Conservation (phyloP, 1,140 invertebrate species). For the Oryzaephilus surinamensis region DNA sequence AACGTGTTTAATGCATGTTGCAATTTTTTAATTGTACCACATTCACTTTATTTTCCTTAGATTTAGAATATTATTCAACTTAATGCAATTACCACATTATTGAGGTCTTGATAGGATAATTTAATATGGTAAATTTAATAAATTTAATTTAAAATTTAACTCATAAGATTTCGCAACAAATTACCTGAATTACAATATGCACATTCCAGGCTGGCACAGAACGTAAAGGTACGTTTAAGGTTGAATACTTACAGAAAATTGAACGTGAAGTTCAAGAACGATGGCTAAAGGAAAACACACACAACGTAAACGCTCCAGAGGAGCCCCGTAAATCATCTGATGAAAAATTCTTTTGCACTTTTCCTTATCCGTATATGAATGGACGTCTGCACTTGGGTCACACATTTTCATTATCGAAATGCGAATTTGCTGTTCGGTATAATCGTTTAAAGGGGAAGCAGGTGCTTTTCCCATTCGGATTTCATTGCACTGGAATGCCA, state of each 20-base stretch:
- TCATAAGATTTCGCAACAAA: no score
- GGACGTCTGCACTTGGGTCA: slow-evolving; percentile 95
- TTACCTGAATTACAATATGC: no score
- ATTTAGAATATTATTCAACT: no score
- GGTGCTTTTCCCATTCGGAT: slow-evolving; percentile 94
- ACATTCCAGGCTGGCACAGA: slow-evolving; percentile 45
- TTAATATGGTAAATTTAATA: slow-evolving; percentile 4
- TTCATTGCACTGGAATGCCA: slow-evolving; percentile 97
- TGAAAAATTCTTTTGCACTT: slow-evolving; percentile 89
- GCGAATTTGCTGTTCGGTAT: slow-evolving; percentile 89
- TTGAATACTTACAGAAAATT: slow-evolving; percentile 80
- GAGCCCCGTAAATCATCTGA: slow-evolving; percentile 41
- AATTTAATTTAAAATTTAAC: not conserved
- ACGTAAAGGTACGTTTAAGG: slow-evolving; percentile 87
- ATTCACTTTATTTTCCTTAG: no score
- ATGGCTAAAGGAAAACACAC: slow-evolving; percentile 72
- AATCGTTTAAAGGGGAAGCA: slow-evolving; percentile 84
- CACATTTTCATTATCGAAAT: slow-evolving; percentile 94
- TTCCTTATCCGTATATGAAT: slow-evolving; percentile 99
- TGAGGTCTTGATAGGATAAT: no score
- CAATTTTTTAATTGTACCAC: no score
- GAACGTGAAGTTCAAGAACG: slow-evolving; percentile 72
- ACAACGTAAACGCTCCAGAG: slow-evolving; percentile 68
- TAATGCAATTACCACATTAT: no score
- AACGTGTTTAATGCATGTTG: no score